Evolutionary conservation across 2,797 vertebrate genomes (phyloP).

Genomic region (Pogoniulus pusillus): DNA sequence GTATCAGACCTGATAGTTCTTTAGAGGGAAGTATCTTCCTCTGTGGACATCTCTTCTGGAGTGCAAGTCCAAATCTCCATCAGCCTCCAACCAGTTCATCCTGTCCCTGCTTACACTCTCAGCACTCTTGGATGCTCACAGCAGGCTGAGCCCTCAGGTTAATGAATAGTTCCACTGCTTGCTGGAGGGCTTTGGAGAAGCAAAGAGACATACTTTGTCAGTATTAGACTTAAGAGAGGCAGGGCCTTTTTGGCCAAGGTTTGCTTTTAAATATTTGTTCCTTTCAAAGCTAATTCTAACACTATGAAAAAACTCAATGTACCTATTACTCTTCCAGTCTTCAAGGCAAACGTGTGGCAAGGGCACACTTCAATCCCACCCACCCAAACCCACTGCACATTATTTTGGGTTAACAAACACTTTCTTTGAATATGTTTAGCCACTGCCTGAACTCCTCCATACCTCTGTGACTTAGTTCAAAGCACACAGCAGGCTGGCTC

Average conservation of each 20-base stretch:
- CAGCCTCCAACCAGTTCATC: conserved; percentile 8
- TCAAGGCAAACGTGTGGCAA: conserved; percentile 46
- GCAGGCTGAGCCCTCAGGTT: background rate
- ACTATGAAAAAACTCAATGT: background rate
- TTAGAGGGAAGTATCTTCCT: background rate
- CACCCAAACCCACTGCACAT: conserved; percentile 33
- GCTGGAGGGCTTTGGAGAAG: background rate
- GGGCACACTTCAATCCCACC: conserved; percentile 57
- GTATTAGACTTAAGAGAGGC: background rate
- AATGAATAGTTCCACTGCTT: background rate
- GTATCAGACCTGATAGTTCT: background rate
- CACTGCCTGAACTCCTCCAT: background rate
- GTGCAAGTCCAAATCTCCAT: conserved; percentile 3
- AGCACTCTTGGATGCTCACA: background rate
- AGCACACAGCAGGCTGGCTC: background rate
- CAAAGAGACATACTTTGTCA: background rate
- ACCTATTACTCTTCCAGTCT: conserved; percentile 44
- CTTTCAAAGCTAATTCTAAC: background rate
- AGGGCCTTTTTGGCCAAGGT: background rate
- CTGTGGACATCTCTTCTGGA: background rate
- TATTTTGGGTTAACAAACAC: conserved; percentile 40
- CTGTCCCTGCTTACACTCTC: background rate
- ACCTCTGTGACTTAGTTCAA: background rate
- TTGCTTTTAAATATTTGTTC: conserved; percentile 1
- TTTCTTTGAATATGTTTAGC: conserved; percentile 45